phyloP scores from a whole-genome alignment of 2,888 invertebrate genomes.

The Gandaritis pyraliata region DNA sequence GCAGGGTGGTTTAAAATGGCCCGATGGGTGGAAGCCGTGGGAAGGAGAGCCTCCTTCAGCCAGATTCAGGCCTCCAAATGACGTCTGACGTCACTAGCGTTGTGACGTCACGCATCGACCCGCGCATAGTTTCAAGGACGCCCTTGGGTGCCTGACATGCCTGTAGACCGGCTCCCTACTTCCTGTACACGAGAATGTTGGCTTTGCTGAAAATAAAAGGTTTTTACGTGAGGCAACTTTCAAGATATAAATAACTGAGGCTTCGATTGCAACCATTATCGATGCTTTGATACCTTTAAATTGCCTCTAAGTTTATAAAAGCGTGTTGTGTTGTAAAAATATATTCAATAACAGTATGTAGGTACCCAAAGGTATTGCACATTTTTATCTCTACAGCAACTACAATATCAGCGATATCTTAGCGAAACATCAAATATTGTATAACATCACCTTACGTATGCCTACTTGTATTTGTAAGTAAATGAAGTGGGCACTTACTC shows the following conservation, averaged over 20 bases:
- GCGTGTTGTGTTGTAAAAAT: neutral
- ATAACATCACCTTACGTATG: constrained; percentile 21
- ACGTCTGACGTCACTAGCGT: constrained; percentile 74
- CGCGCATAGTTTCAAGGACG: constrained; percentile 77
- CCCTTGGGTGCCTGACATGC: constrained; percentile 56
- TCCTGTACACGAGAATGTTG: constrained; percentile 55
- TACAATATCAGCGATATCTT: constrained; percentile 15
- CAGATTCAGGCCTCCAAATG: constrained; percentile 60
- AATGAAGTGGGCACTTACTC: constrained; percentile 9
- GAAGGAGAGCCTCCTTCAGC: constrained; percentile 58
- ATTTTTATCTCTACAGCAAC: constrained; percentile 13
- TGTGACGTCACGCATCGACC: constrained; percentile 79
- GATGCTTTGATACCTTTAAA: too few species aligned
- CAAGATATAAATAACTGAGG: neutral
- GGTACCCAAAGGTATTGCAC: constrained; percentile 8
- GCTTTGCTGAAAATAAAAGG: constrained; percentile 19
- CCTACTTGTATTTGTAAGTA: neutral
- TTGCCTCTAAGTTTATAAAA: neutral
- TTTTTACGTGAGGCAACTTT: constrained; percentile 4
- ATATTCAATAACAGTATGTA: neutral
- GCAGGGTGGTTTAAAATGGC: constrained; percentile 62
- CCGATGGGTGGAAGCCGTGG: constrained; percentile 57
- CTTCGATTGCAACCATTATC: neutral
- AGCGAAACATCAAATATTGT: constrained; percentile 26
- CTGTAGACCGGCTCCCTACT: constrained; percentile 62